Base-by-base conservation (phyloP, 2,113 vertebrate species). In the Promerops cafer region DNA sequence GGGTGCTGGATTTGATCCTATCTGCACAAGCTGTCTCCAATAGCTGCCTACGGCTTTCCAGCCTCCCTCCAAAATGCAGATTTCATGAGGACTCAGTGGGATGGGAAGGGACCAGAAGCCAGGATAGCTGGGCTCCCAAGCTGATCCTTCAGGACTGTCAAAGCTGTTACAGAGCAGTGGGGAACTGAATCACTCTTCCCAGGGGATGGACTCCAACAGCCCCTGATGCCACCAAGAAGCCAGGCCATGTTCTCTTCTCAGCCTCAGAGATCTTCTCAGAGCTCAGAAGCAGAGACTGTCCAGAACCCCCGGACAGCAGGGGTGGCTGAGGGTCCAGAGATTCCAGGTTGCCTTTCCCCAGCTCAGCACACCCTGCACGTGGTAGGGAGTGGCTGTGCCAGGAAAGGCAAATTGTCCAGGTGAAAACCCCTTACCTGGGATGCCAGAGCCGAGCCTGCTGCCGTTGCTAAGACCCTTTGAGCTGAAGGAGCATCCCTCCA, bases 291-390 rank as follows among this genome's bases (percentile, higher is more conserved):
- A 47, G 49, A 35, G 53, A 33, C 30, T 44, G 12, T 12, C 19
- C 10, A n/a, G 31, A 76, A 3, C 10, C 44, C 28, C 40, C 0
- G 0, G n/a, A n/a, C n/a, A n/a, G n/a, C n/a, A n/a, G n/a, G n/a
- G n/a, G n/a, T n/a, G 39, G 39, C 39, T 1, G 16, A 10, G 35
- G 16, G 10, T 35, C 13, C 65, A n/a, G 65, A 30, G 49, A 3
- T 44, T 57, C 26, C 20, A 3, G 13, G 6, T 4, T 31, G 42
- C 9, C 3, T 27, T 7, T 17, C 9, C 57, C 9, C 4, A 20
- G 27, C 8, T 7, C 49, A 24, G 23, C 65, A 44, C 49, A 42
- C 35, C 35, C 60, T 53, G 65, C 9, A 1, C 49, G 8, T 13
- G 24, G 8, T 7, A 27, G 56, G 61, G 39, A 53, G 44, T 3